A percentile compares a stretch with the other conserved stretches of the same genome.
phyloP scores from a whole-genome alignment of 2,113 vertebrate species.

The Eublepharis macularius region DNA sequence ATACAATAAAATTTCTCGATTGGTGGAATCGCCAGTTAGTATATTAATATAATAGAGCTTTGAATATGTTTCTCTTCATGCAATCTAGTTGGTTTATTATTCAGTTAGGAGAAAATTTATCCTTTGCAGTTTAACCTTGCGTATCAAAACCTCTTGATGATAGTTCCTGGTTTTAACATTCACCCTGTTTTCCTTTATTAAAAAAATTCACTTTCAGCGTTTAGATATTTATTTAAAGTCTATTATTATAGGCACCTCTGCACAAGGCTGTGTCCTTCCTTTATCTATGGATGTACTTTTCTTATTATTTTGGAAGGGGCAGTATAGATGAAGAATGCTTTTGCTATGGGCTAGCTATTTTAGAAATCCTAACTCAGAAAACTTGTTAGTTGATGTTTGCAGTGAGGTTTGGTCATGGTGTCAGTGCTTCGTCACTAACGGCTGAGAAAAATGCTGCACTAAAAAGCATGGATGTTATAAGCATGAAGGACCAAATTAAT shows the following conservation, averaged over 20 bases:
- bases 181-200: neutral
- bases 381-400: neutral
- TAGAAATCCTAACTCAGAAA: neutral
- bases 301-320: neutral
- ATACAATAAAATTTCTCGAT: no score
- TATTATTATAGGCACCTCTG: neutral
- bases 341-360: neutral
- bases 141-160: neutral
- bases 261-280: neutral
- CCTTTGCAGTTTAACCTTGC: neutral
- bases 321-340: neutral
- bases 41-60: no score
- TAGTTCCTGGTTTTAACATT: neutral
- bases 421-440: neutral
- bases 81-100: neutral
- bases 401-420: neutral
- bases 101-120: neutral
- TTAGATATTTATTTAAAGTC: neutral
- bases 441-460: conserved; percentile 17
- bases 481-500: conserved; percentile 49
- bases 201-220: neutral
- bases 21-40: no score
- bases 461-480: conserved; percentile 29
- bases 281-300: neutral
- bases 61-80: neutral